Evolutionary conservation across 2,113 vertebrate species (phyloP).

Genomic region (Protomyctophum bolini): DNA sequence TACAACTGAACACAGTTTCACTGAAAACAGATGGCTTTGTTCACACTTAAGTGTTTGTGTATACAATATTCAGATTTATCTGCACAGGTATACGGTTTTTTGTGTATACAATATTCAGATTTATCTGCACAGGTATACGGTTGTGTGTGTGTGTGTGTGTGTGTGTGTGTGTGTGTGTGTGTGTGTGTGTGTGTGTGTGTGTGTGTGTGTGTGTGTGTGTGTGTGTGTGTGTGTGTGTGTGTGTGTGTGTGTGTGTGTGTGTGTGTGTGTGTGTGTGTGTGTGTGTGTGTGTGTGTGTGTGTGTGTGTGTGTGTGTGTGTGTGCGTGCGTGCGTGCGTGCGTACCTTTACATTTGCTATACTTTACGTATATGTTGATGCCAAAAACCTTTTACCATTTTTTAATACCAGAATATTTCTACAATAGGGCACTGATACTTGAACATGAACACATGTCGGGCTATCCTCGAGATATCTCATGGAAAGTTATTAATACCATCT

Average conservation of each 20-base stretch:
- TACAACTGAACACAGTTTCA: too few species aligned
- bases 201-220: neutral
- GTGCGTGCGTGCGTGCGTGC: constrained; percentile 13
- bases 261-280: too few species aligned
- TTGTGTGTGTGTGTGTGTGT: neutral
- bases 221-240: neutral
- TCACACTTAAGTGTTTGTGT: neutral
- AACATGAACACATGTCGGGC: too few species aligned
- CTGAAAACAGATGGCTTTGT: too few species aligned
- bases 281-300: too few species aligned
- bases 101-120: neutral
- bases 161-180: neutral
- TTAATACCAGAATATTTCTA: too few species aligned
- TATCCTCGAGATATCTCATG: too few species aligned
- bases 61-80: neutral
- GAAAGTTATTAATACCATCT: too few species aligned
- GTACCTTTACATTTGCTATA: too few species aligned
- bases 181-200: constrained; percentile 6
- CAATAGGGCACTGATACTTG: too few species aligned
- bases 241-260: neutral
- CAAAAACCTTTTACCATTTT: too few species aligned
- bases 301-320: neutral
- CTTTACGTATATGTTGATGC: too few species aligned
- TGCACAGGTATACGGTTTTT: neutral
- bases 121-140: neutral